These are phyloP conservation scores for Neoniphon sammara DNA, from an alignment of 2,797 vertebrate species.

Conservation along the genomic window DNA sequence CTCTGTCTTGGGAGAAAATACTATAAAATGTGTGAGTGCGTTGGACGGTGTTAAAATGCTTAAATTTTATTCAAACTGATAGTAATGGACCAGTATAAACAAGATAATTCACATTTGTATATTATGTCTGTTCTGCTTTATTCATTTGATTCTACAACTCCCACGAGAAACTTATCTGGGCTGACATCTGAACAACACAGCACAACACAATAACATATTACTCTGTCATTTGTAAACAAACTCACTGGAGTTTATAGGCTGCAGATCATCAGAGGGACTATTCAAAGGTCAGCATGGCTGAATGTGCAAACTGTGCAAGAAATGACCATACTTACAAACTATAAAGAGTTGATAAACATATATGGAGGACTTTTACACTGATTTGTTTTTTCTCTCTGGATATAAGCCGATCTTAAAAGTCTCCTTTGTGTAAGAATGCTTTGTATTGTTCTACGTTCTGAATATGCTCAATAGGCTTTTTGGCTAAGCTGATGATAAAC, in stretches of 20 bases:
- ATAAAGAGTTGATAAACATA: not conserved
- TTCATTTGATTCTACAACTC: not conserved
- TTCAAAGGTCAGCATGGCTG: not conserved
- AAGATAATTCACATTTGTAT: not conserved
- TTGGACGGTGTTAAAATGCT: no score
- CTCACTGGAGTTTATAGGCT: slow-evolving; percentile 1
- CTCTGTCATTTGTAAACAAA: slow-evolving; percentile 21
- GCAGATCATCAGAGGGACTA: not conserved
- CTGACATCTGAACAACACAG: slow-evolving; percentile 28
- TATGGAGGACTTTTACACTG: not conserved
- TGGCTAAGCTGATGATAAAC: slow-evolving; percentile 58
- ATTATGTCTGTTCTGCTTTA: not conserved
- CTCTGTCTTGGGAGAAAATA: slow-evolving; percentile 24
- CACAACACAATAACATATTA: slow-evolving; percentile 33
- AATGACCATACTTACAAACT: slow-evolving; percentile 1
- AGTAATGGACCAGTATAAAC: no score
- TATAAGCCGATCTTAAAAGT: slow-evolving; percentile 14
- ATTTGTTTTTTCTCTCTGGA: slow-evolving; percentile 14
- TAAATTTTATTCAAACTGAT: no score
- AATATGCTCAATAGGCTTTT: slow-evolving; percentile 26
- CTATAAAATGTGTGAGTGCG: not conserved
- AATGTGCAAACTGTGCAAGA: not conserved
- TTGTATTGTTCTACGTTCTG: slow-evolving; percentile 9
- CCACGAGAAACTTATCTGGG: not conserved
- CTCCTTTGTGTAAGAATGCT: slow-evolving; percentile 24